Evolutionary conservation across 1,140 invertebrate species (phyloP), one percentile per base, ranked within the genome.

Genomic region (Cydia fagiglandana): DNA sequence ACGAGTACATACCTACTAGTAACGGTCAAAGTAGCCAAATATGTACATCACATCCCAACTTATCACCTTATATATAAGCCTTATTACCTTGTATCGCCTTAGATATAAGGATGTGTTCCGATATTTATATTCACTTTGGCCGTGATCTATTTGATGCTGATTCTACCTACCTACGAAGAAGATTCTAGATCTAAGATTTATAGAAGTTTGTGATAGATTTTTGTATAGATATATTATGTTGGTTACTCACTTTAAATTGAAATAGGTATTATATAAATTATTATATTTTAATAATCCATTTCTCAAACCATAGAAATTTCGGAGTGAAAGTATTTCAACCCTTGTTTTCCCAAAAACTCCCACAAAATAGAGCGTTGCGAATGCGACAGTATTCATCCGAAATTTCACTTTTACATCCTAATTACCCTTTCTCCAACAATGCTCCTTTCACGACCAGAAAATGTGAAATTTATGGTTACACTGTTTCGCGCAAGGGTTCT

Each of bases 331-430:
- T 91, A 80, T 78, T 70, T 61, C 76, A 80, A 84, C 83, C 79
- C 82, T 38, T 70, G 34, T 70, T 85, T 84, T 83, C 78, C 73
- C 56, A 70, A 45, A 73, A 38, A 17, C 76, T 77, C 47, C 74
- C 75, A 64, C 53, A 75, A 81, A 86, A 85, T 86, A 83, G 64
- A 79, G 78, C 86, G 86, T 91, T 82, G 73, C 88, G 73, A 91
- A 89, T 92, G 78, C 34, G 64, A 64, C 17, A 80, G 74, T 84
- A 89, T 88, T 75, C 76, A 85, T 82, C 83, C 77, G 77, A 77
- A 83, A 86, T 91, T 90, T 90, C 90, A 90, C 90, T 90, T 91
- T 90, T 90, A 89, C 82, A 86, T 85, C 82, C 83, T 90, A 89
- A 92, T 91, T 92, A 90, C 86, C 80, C 87, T 84, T 89, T 88